Evolutionary conservation across 2,113 vertebrate genomes (phyloP).

Genomic region (Phycodurus eques): DNA sequence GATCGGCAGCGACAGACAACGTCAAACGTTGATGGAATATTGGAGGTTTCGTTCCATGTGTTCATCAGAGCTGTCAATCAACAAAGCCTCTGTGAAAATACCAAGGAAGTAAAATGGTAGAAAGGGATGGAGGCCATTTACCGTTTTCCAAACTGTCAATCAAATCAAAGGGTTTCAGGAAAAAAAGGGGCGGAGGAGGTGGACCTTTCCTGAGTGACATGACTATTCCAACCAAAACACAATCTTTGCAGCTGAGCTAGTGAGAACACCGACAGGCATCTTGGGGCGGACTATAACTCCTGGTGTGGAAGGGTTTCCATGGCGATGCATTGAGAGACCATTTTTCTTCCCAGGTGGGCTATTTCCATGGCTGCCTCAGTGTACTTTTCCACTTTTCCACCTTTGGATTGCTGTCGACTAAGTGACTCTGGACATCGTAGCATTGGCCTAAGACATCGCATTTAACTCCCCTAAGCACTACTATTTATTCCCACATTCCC

Average conservation of each 20-base stretch:
- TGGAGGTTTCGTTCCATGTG: neutral
- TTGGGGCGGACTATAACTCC: neutral
- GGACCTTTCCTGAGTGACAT: slow-evolving; percentile 24
- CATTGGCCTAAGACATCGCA: slow-evolving; percentile 22
- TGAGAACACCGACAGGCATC: slow-evolving; percentile 24
- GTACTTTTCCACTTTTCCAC: neutral
- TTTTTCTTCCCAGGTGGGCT: slow-evolving; percentile 5
- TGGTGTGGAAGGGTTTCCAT: slow-evolving; percentile 84
- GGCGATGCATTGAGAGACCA: slow-evolving; percentile 72
- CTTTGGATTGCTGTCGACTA: neutral
- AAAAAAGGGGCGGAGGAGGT: neutral
- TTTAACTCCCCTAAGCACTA: neutral
- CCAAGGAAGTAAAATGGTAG: neutral
- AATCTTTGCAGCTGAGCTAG: slow-evolving; percentile 50
- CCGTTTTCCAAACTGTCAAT: slow-evolving; percentile 39
- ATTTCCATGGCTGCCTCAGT: slow-evolving; percentile 4
- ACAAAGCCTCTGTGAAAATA: slow-evolving; percentile 58
- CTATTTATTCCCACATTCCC: too few relatives aligned
- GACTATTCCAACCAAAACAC: slow-evolving; percentile 17
- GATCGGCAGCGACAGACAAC: slow-evolving; percentile 41
- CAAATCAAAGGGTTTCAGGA: slow-evolving; percentile 16
- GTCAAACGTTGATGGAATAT: slow-evolving; percentile 64
- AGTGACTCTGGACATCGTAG: slow-evolving; percentile 14
- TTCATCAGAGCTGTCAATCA: slow-evolving; percentile 16
- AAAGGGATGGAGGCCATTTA: slow-evolving; percentile 4